Base-by-base conservation (phyloP, 2,888 invertebrate species). In the Psylliodes chrysocephalus region DNA sequence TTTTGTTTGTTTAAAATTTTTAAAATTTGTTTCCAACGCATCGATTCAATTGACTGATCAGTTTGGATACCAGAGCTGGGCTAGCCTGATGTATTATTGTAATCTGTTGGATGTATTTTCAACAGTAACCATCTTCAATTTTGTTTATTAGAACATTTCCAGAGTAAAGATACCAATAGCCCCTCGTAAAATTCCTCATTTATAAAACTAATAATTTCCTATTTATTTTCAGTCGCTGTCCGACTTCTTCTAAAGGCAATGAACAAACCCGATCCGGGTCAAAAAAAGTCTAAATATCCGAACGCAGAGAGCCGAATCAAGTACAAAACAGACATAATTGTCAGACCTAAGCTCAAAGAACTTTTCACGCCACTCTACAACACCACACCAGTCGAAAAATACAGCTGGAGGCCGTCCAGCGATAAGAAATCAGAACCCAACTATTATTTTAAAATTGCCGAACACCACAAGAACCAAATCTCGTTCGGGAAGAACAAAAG, bases 231-330 rank as follows among this genome's bases (percentile, higher is more conserved):
- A 71, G 70, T 55, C 54, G 17, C 33, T 25, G 30, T 40, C 30
- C 46, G 33, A 12, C 33, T 40, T 33, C 35, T 25, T 35, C 7
- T 69, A 65, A 63, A 67, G 70, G 76, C 71, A 66, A 78, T 78
- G 78, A 77, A 76, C 70, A 77, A 69, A 73, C 59, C 71, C 53
- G 75, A 76, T 56, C 71, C 71, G 28, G 69, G 64, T 53, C 69
- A 70, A 12, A 73, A 75, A 57, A 75, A 74, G 60, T 63, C 63
- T 22, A 76, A 73, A 61, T 63, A 73, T 60, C 56, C 70, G 2
- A 71, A 66, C 60, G 66, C 59, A 49, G 66, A 70, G 35, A 66
- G 70, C 64, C 73, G 71, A 62, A 63, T 67, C 19, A 68, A 73
- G 63, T 75, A 74, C 64, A 70, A 72, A 60, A 75, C 76, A 4